Evolutionary conservation across 2,113 vertebrate species (phyloP).

Genomic region (Embiotoca jacksoni): DNA sequence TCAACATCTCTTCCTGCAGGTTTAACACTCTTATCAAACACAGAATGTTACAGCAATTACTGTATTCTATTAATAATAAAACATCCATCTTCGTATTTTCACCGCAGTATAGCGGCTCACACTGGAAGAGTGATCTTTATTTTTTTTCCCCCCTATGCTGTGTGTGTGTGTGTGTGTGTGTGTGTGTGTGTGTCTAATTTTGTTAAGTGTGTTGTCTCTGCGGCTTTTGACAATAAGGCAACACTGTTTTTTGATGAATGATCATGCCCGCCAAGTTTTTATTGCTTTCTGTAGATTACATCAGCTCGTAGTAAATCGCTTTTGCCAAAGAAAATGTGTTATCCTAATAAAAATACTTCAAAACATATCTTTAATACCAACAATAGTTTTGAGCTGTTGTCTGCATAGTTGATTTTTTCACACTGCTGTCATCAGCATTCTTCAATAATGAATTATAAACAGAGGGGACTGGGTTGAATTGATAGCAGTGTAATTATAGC

Average conservation of each 20-base stretch:
- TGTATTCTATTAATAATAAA: slow-evolving; percentile 30
- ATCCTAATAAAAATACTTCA: slow-evolving; percentile 69
- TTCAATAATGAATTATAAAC: slow-evolving; percentile 16
- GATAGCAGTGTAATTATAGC: slow-evolving; percentile 18
- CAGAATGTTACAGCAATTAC: background rate
- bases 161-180: background rate
- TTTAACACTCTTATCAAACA: slow-evolving; percentile 15
- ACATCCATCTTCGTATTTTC: slow-evolving; percentile 2
- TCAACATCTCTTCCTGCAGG: background rate
- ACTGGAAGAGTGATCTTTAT: slow-evolving; percentile 11
- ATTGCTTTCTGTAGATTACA: slow-evolving; percentile 78
- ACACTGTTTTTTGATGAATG: slow-evolving; percentile 69
- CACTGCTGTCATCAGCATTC: slow-evolving; percentile 37
- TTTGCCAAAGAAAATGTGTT: slow-evolving; percentile 49
- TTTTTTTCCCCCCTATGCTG: background rate
- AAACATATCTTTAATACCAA: slow-evolving; percentile 57
- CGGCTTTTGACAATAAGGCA: slow-evolving; percentile 56
- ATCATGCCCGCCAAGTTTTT: slow-evolving; percentile 66
- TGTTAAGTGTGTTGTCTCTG: slow-evolving; percentile 46
- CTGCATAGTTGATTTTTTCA: slow-evolving; percentile 31
- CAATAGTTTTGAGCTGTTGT: slow-evolving; percentile 41
- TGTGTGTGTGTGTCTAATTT: slow-evolving; percentile 18
- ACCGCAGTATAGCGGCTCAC: background rate
- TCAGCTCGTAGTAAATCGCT: slow-evolving; percentile 60
- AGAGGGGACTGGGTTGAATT: slow-evolving; percentile 13